Evolutionary conservation across 2,113 vertebrate species (phyloP), one percentile per base, ranked within the genome.

Genomic region (Reinhardtius hippoglossoides): DNA sequence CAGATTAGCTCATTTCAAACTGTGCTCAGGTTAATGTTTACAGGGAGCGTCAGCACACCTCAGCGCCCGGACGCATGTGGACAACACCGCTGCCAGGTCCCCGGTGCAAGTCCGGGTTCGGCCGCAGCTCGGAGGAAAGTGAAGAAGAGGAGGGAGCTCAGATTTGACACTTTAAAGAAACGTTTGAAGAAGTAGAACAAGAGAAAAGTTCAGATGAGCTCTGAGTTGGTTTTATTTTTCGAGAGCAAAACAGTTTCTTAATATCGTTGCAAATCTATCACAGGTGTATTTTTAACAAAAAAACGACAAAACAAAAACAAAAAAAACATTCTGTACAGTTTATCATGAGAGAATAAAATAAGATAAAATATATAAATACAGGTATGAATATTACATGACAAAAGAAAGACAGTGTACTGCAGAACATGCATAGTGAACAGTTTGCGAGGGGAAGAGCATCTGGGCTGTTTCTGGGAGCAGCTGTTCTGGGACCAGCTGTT

Each of bases 231-330:
- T 96, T 97, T 31, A 31, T 31, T 96, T 90, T 95, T 96, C 95
- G 95, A 96, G 94, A 95, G 96, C 96, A 97, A 97, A 97, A 98
- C 96, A 93, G 93, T 83, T 89, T 87, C 27, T 89, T 94, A 91
- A 88, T 93, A 91, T 93, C 90, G 96, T 95, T 96, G 96, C 96
- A 98, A 97, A 97, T 96, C 95, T 96, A 97, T 95, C 95, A 98
- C 96, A 89, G 89, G 85, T 95, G 95, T 94, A 95, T 95, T 95
- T 95, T 96, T 23, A 23, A 56, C 54, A 96, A 67, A 96, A 67
- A 50, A 74, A 67, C 27, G 7, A 31, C 27, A 31, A 5, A 31
- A 31, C 27, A 31, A 31, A 31, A 31, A 31, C 27, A 50, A 74
- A 68, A 80, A 50, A 20, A 57, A 56, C 31, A 26, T 82, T 95